These are phyloP conservation scores for Platichthys stellatus DNA, from an alignment of 2,113 vertebrate genomes.

Conservation along the genomic window DNA sequence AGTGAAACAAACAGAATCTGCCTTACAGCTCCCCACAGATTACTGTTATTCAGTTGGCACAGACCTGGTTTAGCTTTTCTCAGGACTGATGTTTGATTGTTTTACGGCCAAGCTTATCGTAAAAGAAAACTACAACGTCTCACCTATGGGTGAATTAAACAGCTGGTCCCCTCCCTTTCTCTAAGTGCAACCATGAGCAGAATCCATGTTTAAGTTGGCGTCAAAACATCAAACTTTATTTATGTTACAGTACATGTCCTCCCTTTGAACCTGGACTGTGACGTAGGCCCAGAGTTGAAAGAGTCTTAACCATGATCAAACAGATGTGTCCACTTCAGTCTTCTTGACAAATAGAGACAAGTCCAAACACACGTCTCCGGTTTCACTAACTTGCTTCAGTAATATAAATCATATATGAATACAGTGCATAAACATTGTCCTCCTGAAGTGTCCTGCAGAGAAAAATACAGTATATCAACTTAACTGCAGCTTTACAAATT, in stretches of 20 bases:
- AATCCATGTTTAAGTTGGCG: constrained; percentile 11
- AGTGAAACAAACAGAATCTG: constrained; percentile 29
- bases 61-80: constrained; percentile 11
- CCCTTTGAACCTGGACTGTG: constrained; percentile 42
- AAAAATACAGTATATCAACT: not conserved
- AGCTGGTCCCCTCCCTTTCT: not conserved
- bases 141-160: not conserved
- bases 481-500: constrained; percentile 14
- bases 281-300: constrained; percentile 31
- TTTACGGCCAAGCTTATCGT: not conserved
- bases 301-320: constrained; percentile 31
- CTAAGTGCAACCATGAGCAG: constrained; percentile 31
- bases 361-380: constrained; percentile 1
- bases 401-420: constrained; percentile 10
- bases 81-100: not conserved
- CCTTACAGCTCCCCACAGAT: constrained; percentile 1
- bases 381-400: constrained; percentile 11
- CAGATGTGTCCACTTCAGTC: constrained; percentile 34
- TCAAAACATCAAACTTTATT: constrained; percentile 22
- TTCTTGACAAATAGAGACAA: not conserved
- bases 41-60: constrained; percentile 18
- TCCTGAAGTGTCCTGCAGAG: not conserved
- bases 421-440: constrained; percentile 1
- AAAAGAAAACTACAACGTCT: not conserved
- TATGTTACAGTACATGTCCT: constrained; percentile 27